Percentiles rank a stretch among this genome's conserved stretches.
Conservation (phyloP, 2,797 vertebrate species). For the Betta splendens region DNA sequence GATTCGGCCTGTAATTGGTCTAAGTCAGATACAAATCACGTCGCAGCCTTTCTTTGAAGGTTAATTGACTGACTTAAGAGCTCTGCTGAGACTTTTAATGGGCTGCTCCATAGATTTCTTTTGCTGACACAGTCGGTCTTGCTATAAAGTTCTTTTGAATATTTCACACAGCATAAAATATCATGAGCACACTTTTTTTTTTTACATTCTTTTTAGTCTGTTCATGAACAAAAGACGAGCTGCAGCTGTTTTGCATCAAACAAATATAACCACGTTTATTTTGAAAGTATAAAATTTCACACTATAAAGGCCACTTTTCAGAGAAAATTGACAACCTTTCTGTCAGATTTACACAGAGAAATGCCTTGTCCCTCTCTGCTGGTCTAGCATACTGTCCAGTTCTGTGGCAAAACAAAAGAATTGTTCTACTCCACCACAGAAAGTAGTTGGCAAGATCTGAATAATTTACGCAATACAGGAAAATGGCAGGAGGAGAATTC, state of each 20-base stretch:
- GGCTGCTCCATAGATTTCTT: constrained; percentile 17
- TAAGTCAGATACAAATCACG: constrained; percentile 51
- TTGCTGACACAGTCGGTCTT: constrained; percentile 8
- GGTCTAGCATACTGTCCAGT: constrained; percentile 74
- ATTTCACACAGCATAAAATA: neutral
- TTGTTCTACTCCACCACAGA: constrained; percentile 80
- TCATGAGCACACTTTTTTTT: no score
- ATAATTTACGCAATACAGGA: constrained; percentile 82
- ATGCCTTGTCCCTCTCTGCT: constrained; percentile 73
- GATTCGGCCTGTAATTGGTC: constrained; percentile 49
- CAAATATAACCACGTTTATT: constrained; percentile 90
- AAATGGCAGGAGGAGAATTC: constrained; percentile 81
- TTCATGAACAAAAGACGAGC: constrained; percentile 38
- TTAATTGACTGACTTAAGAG: constrained; percentile 42
- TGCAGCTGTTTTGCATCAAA: constrained; percentile 74
- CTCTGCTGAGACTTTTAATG: constrained; percentile 26
- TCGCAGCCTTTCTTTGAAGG: constrained; percentile 33
- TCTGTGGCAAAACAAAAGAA: constrained; percentile 76
- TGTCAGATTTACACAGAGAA: constrained; percentile 81
- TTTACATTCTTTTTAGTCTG: neutral
- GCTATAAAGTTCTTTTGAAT: neutral
- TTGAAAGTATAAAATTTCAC: constrained; percentile 90
- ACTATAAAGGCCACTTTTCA: constrained; percentile 89
- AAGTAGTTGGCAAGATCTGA: constrained; percentile 79
- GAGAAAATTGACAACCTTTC: constrained; percentile 81